Evolutionary conservation across 2,113 vertebrate genomes (phyloP).

Genomic region (Emydura subglobosa): DNA sequence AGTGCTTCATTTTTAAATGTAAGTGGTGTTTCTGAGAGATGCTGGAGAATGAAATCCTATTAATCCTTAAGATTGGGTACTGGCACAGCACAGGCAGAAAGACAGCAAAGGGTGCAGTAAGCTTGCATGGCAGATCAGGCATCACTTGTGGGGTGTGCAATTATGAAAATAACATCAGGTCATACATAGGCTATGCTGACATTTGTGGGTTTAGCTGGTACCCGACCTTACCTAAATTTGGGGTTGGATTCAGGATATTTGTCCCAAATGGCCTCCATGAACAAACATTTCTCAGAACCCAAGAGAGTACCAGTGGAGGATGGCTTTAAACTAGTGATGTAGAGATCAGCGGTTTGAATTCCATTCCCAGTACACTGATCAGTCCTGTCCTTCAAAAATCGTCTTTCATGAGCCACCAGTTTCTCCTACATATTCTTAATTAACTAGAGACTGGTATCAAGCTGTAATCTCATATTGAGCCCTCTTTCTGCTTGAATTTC

Average conservation of each 20-base stretch:
- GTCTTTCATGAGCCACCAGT: background rate
- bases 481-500: too few relatives aligned
- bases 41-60: conserved; percentile 43
- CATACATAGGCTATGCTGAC: background rate
- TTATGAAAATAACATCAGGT: background rate
- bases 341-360: background rate
- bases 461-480: background rate
- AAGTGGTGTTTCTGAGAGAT: conserved; percentile 44
- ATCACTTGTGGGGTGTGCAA: background rate
- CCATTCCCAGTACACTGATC: background rate
- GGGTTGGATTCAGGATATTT: background rate
- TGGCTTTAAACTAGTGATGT: background rate
- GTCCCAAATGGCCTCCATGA: background rate
- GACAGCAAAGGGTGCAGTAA: background rate
- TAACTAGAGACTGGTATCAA: background rate
- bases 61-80: background rate
- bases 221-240: background rate
- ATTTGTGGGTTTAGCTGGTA: background rate
- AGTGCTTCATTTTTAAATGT: background rate
- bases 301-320: background rate
- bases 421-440: background rate
- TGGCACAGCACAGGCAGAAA: background rate
- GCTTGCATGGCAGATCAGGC: fast-evolving
- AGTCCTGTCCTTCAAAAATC: background rate
- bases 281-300: background rate